Base-by-base conservation (phyloP, 1,140 invertebrate genomes). In the Ostrea denselamellosa region DNA sequence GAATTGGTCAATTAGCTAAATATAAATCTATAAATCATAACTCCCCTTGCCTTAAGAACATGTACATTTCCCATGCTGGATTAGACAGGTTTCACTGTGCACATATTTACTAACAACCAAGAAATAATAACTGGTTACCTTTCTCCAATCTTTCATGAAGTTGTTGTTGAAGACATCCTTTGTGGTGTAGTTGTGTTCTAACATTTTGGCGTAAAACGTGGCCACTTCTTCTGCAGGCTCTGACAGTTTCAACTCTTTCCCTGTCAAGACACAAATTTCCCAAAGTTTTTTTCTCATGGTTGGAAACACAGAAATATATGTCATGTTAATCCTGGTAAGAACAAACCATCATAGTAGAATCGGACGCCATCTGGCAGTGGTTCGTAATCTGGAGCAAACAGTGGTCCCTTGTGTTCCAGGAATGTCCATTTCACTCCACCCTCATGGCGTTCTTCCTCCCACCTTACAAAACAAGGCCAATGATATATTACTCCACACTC, bases 151-250 rank as follows among this genome's bases (percentile, higher is more conserved):
- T 88, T 97, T 97, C 92, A 99, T 98, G 95, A 99, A 99, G 93
- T 99, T 99, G 34, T 96, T 97, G 93, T 99, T 99, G 95, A 99
- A 99, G 56, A 96, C 96, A 83, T 98, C 96, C 94, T 99, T 99
- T 9, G 98, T 98, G 2, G 98, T 99, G 93, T 99, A 99, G 89
- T 99, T 99, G 92, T 99, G 99, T 90, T 99, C 98, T 85, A 99
- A 96, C 98, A 99, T 99, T 89, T 97, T 96, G 0, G 98, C 98
- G 95, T 99, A 99, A 94, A 99, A 99, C 52, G 97, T 97, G 19
- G 98, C 99, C 5, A 99, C 97, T 96, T 99, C 99, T 96, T 99
- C 99, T 4, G 98, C 96, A 25, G 97, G 96, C 93, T 96, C 94
- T 19, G 96, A 97, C 0, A 99, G 95, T 83, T 97, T 96, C 96